These are phyloP conservation scores for Stercorarius parasiticus DNA, from an alignment of 2,113 vertebrate genomes.

Conservation along the genomic window DNA sequence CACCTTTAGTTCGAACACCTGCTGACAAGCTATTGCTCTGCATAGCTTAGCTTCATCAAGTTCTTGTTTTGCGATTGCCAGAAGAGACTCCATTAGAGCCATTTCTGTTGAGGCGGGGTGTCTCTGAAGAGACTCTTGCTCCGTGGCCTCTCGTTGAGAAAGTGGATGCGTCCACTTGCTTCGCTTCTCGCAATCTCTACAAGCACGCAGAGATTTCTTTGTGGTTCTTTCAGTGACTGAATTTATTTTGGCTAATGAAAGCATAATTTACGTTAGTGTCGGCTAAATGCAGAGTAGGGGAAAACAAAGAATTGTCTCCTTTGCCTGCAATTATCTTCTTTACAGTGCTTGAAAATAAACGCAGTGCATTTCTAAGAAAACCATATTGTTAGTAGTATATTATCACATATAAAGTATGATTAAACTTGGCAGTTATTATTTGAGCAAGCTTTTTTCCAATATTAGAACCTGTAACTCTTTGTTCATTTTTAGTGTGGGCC, in stretches of 20 bases:
- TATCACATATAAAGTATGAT: neutral
- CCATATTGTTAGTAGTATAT: neutral
- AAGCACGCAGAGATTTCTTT: neutral
- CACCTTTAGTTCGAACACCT: conserved; percentile 12
- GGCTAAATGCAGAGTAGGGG: neutral
- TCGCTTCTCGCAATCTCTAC: neutral
- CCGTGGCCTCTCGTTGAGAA: neutral
- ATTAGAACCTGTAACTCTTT: neutral
- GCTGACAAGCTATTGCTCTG: conserved; percentile 44
- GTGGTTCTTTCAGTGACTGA: neutral
- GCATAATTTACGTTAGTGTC: neutral
- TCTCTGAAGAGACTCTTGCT: neutral
- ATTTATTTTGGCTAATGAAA: conserved; percentile 16
- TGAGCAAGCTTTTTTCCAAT: neutral
- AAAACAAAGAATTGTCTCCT: conserved; percentile 13
- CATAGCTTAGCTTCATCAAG: conserved; percentile 12
- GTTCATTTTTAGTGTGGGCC: neutral
- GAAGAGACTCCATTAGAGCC: neutral
- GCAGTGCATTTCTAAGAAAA: neutral
- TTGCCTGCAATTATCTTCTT: conserved; percentile 45
- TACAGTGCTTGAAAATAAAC: conserved; percentile 24
- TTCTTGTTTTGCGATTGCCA: conserved; percentile 15
- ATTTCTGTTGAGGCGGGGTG: neutral
- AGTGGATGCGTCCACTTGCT: neutral
- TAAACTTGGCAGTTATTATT: conserved; percentile 15